Percentiles rank a stretch among this genome's conserved stretches.
These are phyloP conservation scores for Asobara japonica DNA, from an alignment of 1,140 invertebrate species.

Conservation along the genomic window DNA sequence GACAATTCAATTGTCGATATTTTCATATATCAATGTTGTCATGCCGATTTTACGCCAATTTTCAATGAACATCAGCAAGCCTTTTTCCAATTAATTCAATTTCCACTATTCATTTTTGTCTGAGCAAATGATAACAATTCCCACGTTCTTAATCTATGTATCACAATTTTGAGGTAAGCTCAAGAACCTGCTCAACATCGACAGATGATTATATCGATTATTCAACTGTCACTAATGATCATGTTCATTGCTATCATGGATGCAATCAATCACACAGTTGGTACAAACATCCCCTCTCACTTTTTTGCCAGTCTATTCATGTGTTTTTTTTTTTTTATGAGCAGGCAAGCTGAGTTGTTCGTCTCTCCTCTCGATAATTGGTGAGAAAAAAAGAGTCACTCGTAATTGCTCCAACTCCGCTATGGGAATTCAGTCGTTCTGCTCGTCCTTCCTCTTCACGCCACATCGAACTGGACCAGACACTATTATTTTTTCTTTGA, in stretches of 20 bases:
- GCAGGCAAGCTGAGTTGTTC: neutral
- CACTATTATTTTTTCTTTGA: conserved; percentile 69
- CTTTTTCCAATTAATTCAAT: neutral
- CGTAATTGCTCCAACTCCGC: neutral
- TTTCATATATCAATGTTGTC: too few relatives aligned
- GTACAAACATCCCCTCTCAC: neutral
- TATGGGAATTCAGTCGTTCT: conserved; percentile 45
- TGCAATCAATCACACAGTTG: neutral
- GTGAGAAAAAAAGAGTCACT: neutral
- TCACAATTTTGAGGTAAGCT: neutral
- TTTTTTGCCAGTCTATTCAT: neutral
- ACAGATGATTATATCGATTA: neutral
- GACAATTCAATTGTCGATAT: too few relatives aligned
- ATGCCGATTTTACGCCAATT: too few relatives aligned
- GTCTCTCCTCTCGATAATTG: neutral
- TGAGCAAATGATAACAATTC: neutral
- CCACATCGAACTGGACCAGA: conserved; percentile 46
- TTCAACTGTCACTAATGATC: neutral
- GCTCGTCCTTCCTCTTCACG: conserved; percentile 51
- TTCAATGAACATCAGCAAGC: too few relatives aligned
- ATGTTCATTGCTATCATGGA: neutral
- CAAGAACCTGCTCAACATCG: neutral
- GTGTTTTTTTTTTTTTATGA: neutral
- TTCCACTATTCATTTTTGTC: neutral
- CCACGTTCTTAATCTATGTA: neutral